Conservation (phyloP, 2,113 vertebrate genomes). For the Pionites leucogaster region DNA sequence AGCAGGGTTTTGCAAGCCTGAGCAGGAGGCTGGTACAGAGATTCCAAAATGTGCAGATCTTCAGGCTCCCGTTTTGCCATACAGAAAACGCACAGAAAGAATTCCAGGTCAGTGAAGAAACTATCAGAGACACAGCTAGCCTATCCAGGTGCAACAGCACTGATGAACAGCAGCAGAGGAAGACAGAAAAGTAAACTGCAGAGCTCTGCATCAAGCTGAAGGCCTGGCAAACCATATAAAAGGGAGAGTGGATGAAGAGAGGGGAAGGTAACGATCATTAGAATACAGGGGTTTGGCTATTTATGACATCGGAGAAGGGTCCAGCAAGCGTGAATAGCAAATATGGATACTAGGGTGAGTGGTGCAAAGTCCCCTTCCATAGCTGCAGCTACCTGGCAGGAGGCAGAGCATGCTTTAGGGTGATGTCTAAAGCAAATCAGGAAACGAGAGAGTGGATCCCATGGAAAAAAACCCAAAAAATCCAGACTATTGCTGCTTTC, state of each 20-base stretch:
- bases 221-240: not conserved
- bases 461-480: fast-evolving
- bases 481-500: not conserved
- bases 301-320: not conserved
- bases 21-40: not conserved
- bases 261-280: not conserved
- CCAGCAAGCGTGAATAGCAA: not conserved
- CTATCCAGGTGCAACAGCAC: not conserved
- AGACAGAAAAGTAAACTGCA: not conserved
- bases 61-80: not conserved
- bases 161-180: not conserved
- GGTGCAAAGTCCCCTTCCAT: not conserved
- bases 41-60: not conserved
- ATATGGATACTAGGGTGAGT: not conserved
- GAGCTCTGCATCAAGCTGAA: not conserved
- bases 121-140: not conserved
- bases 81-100: not conserved
- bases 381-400: not conserved
- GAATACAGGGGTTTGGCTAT: not conserved
- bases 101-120: not conserved
- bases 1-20: not conserved
- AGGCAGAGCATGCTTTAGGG: not conserved
- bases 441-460: not conserved
- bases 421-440: not conserved
- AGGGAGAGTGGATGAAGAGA: not conserved